Conservation (phyloP, 2,888 invertebrate species). For the Heterodera filipjevi region DNA sequence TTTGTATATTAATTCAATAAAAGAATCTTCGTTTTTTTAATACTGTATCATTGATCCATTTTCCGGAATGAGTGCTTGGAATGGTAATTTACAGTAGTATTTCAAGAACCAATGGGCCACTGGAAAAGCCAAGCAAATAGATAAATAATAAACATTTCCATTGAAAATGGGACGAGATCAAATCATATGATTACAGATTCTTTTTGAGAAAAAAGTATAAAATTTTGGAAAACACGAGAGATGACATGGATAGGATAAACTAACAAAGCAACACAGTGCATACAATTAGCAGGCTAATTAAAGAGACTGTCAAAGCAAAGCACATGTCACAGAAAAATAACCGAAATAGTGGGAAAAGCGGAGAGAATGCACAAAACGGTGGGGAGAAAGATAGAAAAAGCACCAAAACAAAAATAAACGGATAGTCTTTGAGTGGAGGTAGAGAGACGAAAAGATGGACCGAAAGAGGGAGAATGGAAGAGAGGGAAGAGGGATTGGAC, state of each 20-base stretch:
- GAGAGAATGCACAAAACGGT: not conserved
- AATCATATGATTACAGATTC: constrained; percentile 6
- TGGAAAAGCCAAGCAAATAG: not conserved
- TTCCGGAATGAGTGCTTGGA: not conserved
- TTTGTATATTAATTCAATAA: too few relatives aligned
- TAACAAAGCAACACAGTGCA: too few relatives aligned
- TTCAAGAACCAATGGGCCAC: too few relatives aligned
- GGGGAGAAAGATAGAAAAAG: not conserved
- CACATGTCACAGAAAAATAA: not conserved
- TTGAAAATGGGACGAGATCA: too few relatives aligned
- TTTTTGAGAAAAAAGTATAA: not conserved
- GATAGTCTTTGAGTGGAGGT: constrained; percentile 6
- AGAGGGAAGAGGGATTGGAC: not conserved
- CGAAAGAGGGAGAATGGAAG: too few relatives aligned
- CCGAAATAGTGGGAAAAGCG: not conserved
- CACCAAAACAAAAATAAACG: constrained; percentile 7
- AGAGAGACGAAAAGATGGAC: not conserved
- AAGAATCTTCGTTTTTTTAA: too few relatives aligned
- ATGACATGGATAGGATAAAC: too few relatives aligned
- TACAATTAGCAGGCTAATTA: not conserved
- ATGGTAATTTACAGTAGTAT: too few relatives aligned
- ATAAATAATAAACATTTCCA: too few relatives aligned
- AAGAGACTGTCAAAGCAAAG: not conserved
- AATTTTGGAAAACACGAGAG: not conserved
- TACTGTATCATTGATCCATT: too few relatives aligned